Evolutionary conservation across 2,113 vertebrate genomes (phyloP).

Genomic region (Theropithecus gelada): DNA sequence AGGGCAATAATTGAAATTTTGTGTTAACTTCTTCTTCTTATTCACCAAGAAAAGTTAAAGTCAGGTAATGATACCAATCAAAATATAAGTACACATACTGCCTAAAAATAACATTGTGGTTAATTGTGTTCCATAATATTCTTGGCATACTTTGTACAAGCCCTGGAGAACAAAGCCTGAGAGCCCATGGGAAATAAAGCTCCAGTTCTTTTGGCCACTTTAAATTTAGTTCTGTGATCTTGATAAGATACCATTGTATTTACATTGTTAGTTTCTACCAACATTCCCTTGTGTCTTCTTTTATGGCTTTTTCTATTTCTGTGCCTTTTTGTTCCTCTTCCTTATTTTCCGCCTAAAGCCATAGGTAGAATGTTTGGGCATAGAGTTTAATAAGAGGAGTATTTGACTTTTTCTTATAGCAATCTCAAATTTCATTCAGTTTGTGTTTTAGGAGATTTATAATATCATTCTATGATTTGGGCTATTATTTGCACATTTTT

Average conservation of each 20-base stretch:
- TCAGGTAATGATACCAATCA: slow-evolving; percentile 20
- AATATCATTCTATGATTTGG: slow-evolving; percentile 51
- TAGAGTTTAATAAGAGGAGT: background rate
- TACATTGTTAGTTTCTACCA: background rate
- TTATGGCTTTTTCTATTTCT: background rate
- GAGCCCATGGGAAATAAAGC: background rate
- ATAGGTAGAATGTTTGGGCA: background rate
- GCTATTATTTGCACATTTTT: slow-evolving; percentile 57
- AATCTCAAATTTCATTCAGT: background rate
- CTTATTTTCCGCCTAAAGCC: background rate
- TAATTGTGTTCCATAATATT: background rate
- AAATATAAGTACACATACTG: background rate
- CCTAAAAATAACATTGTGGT: background rate
- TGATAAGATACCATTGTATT: slow-evolving; percentile 2
- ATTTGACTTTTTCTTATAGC: background rate
- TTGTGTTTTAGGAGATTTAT: slow-evolving; percentile 53
- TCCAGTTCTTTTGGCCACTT: background rate
- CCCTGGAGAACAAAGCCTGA: background rate
- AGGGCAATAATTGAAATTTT: slow-evolving; percentile 53
- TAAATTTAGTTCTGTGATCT: background rate
- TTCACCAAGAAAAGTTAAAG: slow-evolving; percentile 47
- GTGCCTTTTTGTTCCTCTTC: background rate
- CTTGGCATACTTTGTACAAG: background rate
- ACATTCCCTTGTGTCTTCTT: background rate
- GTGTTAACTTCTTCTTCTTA: slow-evolving; percentile 56